Conservation (phyloP, 2,888 invertebrate species). For the Euproctis similis region DNA sequence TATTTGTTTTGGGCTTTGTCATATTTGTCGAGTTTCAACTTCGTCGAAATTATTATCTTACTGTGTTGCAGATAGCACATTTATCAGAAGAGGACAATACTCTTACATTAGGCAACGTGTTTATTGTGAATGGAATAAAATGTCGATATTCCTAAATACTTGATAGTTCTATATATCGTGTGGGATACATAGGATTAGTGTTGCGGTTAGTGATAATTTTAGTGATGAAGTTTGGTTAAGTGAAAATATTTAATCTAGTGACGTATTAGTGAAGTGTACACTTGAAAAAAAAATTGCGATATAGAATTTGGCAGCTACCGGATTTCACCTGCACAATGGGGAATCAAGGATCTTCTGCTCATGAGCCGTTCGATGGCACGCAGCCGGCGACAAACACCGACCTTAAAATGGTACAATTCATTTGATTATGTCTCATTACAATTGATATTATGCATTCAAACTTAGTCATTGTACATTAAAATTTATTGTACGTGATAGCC, state of each 20-base stretch:
- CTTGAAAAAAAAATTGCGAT: neutral
- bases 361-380: constrained; percentile 86
- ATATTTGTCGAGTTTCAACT: constrained; percentile 63
- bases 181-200: constrained; percentile 24
- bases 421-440: constrained; percentile 31
- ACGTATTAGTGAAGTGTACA: constrained; percentile 27
- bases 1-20: constrained; percentile 62
- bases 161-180: too few relatives aligned
- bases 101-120: constrained; percentile 44
- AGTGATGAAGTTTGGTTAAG: constrained; percentile 24
- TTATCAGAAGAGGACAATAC: constrained; percentile 54
- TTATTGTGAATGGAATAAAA: constrained; percentile 39
- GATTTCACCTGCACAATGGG: constrained; percentile 75
- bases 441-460: constrained; percentile 34
- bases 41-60: constrained; percentile 64
- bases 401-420: constrained; percentile 63
- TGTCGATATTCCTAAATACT: constrained; percentile 19
- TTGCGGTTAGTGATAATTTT: constrained; percentile 19
- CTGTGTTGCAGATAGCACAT: constrained; percentile 50
- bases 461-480: constrained; percentile 33
- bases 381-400: constrained; percentile 64
- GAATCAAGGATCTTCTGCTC: constrained; percentile 88
- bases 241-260: constrained; percentile 19
- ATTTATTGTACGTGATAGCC: constrained; percentile 13
- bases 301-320: too few relatives aligned